phyloP scores from a whole-genome alignment of 1,140 invertebrate species.

The Halyomorpha halys region DNA sequence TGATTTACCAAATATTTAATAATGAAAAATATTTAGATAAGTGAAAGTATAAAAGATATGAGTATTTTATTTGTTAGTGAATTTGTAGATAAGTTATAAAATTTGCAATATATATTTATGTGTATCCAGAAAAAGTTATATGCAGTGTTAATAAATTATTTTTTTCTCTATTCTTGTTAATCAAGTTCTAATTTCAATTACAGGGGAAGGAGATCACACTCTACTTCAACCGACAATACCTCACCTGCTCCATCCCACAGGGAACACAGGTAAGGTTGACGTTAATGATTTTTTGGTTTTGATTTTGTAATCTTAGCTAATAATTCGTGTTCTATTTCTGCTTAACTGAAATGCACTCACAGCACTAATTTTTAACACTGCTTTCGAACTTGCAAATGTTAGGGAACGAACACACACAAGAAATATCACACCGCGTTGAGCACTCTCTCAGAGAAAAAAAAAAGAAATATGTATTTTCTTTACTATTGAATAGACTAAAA shows the following conservation, averaged over 20 bases:
- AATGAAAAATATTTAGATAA: too few species aligned
- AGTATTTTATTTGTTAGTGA: too few species aligned
- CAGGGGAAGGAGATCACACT: constrained; percentile 28
- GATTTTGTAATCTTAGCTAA: neutral
- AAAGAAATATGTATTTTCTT: constrained; percentile 10
- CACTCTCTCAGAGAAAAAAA: constrained; percentile 10
- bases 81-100: too few species aligned
- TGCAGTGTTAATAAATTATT: too few species aligned
- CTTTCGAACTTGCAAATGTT: constrained; percentile 8
- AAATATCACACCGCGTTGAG: constrained; percentile 2
- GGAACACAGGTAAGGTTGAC: constrained; percentile 26
- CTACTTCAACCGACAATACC: constrained; percentile 25
- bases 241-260: constrained; percentile 23
- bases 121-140: too few species aligned
- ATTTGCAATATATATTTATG: too few species aligned
- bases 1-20: too few species aligned
- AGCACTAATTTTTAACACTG: constrained; percentile 6
- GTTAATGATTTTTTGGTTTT: neutral
- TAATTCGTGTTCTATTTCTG: constrained; percentile 9
- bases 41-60: too few species aligned
- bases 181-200: neutral
- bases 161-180: too few species aligned
- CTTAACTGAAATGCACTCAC: constrained; percentile 14
- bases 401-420: constrained; percentile 4
- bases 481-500: constrained; percentile 1